Percentiles rank a stretch among this genome's conserved stretches.
Conservation (phyloP, 2,797 vertebrate genomes). For the Chelon auratus region DNA sequence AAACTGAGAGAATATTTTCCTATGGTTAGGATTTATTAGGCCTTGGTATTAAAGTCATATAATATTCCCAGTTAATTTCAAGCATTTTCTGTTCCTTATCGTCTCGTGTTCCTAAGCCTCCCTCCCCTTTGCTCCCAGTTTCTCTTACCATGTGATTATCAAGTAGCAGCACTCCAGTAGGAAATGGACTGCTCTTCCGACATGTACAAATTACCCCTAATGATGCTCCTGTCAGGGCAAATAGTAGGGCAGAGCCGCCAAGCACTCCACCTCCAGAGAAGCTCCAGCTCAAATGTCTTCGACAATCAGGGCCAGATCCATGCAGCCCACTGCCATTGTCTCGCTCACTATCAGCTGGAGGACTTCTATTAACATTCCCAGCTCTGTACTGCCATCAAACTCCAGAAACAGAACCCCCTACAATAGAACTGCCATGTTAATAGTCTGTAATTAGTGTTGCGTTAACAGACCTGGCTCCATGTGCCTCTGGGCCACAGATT, state of each 20-base stretch:
- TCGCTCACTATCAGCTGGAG: constrained; percentile 61
- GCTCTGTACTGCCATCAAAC: constrained; percentile 41
- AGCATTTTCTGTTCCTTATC: constrained; percentile 22
- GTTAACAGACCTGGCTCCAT: constrained; percentile 49
- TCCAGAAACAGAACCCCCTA: constrained; percentile 42
- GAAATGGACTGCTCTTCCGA: constrained; percentile 70
- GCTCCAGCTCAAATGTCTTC: constrained; percentile 59
- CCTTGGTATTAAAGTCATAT: constrained; percentile 17
- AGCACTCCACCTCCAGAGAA: constrained; percentile 65
- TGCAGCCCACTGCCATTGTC: constrained; percentile 59
- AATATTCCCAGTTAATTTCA: background rate
- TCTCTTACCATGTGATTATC: constrained; percentile 75
- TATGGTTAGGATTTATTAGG: constrained; percentile 11
- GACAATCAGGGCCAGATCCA: constrained; percentile 48
- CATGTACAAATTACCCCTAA: constrained; percentile 83
- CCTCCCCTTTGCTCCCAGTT: constrained; percentile 4
- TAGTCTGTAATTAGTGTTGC: constrained; percentile 62
- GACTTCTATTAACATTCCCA: constrained; percentile 57
- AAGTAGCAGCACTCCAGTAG: constrained; percentile 72
- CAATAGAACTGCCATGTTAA: constrained; percentile 65
- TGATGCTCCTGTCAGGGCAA: constrained; percentile 81
- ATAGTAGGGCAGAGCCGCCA: constrained; percentile 66
- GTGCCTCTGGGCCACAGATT: constrained; percentile 15
- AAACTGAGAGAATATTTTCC: constrained; percentile 12
- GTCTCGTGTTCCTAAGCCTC: constrained; percentile 10